Evolutionary conservation across 2,797 vertebrate species (phyloP).

Genomic region (Pteropus rufus): DNA sequence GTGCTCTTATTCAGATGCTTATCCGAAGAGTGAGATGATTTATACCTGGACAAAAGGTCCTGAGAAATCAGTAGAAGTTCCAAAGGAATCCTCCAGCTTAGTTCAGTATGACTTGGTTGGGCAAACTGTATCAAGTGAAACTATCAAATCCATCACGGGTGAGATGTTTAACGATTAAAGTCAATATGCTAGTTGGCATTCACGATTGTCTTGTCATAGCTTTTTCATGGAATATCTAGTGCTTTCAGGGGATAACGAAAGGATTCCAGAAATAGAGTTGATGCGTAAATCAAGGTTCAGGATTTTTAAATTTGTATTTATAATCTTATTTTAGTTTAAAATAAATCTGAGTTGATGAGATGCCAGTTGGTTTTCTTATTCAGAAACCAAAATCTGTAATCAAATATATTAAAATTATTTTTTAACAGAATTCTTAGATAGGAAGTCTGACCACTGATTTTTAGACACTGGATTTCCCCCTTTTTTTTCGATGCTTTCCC

Average conservation of each 20-base stretch:
- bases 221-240: constrained; percentile 18
- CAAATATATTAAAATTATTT: constrained; percentile 45
- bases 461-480: not conserved
- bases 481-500: not conserved
- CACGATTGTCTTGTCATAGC: not conserved
- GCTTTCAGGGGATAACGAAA: not conserved
- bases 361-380: constrained; percentile 13
- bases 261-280: constrained; percentile 30
- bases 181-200: not conserved
- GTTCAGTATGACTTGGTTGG: constrained; percentile 98
- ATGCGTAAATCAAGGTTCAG: constrained; percentile 55
- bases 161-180: constrained; percentile 63
- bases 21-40: constrained; percentile 98
- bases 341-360: constrained; percentile 8
- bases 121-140: constrained; percentile 97
- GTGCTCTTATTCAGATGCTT: constrained; percentile 89
- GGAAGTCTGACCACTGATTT: not conserved
- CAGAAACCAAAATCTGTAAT: not conserved
- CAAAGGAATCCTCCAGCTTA: constrained; percentile 97
- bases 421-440: not conserved
- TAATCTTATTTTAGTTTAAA: constrained; percentile 71
- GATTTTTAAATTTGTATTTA: constrained; percentile 74
- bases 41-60: constrained; percentile 99
- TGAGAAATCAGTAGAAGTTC: constrained; percentile 96
- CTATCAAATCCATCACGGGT: constrained; percentile 98